Conservation (phyloP, 2,797 vertebrate genomes). For the Catostomus latipinnis region DNA sequence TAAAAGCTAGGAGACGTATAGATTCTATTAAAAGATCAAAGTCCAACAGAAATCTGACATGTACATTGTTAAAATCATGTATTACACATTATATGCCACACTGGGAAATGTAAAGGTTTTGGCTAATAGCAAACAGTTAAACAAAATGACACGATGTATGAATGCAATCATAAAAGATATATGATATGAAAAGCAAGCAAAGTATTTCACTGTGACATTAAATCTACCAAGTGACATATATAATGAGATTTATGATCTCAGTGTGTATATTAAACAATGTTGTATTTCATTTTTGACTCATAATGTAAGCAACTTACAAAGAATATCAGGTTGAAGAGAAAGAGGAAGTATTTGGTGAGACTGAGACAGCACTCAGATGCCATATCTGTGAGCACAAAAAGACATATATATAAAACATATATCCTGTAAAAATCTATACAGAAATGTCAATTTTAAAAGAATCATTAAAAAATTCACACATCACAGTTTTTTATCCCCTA, state of each 20-base stretch:
- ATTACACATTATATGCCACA: too few species aligned
- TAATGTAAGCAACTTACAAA: constrained; percentile 61
- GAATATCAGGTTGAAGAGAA: constrained; percentile 68
- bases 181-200: too few species aligned
- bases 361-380: constrained; percentile 59
- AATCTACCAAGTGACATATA: too few species aligned
- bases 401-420: not conserved
- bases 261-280: not conserved
- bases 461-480: not conserved
- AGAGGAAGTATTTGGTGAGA: constrained; percentile 68
- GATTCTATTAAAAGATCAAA: not conserved
- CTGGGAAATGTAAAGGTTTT: not conserved
- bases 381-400: constrained; percentile 58
- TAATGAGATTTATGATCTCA: too few species aligned
- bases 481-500: constrained; percentile 1
- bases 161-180: too few species aligned
- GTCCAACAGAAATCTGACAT: not conserved
- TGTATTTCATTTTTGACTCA: not conserved
- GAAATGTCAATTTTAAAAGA: not conserved
- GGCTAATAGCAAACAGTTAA: not conserved
- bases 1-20: constrained; percentile 51
- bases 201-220: too few species aligned
- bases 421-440: not conserved
- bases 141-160: too few species aligned
- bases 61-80: not conserved